Evolutionary conservation across 1,140 invertebrate genomes (phyloP).

Genomic region (Riptortus pedestris): DNA sequence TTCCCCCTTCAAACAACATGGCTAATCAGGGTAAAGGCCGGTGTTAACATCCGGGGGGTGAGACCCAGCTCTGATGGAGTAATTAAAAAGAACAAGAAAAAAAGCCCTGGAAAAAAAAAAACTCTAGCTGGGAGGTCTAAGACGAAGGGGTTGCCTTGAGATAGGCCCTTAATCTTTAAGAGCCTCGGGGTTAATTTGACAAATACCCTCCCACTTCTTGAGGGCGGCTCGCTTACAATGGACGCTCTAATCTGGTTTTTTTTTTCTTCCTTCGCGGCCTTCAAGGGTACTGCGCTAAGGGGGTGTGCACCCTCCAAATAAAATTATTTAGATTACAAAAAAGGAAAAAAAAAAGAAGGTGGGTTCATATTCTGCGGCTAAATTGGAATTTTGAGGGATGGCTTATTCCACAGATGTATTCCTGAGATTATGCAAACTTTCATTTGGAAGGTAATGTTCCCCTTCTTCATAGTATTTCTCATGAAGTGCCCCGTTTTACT

Average conservation of each 20-base stretch:
- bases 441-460: not conserved
- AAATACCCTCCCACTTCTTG: not conserved
- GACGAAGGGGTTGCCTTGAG: not conserved
- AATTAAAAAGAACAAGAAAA: not conserved
- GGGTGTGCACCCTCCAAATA: not conserved
- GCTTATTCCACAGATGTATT: not conserved
- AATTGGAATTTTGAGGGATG: not conserved
- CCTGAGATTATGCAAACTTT: not conserved
- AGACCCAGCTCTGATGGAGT: not conserved
- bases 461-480: too few relatives aligned
- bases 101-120: not conserved
- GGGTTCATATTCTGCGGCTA: not conserved
- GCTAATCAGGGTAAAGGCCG: not conserved
- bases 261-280: not conserved
- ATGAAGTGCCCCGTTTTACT: too few relatives aligned
- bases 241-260: not conserved
- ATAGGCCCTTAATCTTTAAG: not conserved
- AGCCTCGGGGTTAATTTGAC: not conserved
- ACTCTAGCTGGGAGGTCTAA: not conserved
- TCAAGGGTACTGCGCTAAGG: not conserved
- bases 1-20: not conserved
- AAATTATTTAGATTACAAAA: not conserved
- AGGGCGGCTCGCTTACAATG: not conserved
- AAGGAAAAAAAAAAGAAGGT: not conserved
- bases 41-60: not conserved